Conservation (phyloP, 2,888 invertebrate genomes). For the Trachelus troglodyta region DNA sequence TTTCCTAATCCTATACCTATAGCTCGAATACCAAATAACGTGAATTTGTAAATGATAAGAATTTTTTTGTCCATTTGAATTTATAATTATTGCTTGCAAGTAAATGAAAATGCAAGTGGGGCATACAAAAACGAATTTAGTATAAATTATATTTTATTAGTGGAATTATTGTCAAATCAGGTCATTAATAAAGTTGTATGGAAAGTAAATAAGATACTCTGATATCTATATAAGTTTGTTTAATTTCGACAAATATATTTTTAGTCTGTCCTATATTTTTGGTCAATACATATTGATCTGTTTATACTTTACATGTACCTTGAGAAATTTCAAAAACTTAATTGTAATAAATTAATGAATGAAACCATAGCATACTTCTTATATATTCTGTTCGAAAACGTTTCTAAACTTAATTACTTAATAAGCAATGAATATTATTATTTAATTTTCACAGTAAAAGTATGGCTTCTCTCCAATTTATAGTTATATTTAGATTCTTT, state of each 20-base stretch:
- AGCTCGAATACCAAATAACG: no score
- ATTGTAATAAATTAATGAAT: conserved; percentile 8
- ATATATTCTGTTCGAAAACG: not conserved
- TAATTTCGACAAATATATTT: not conserved
- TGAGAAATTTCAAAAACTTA: conserved; percentile 6
- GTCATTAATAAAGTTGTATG: not conserved
- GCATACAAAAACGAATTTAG: not conserved
- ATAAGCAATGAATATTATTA: not conserved
- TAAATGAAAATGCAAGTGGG: not conserved
- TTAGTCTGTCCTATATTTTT: not conserved
- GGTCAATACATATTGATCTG: not conserved
- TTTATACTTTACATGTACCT: conserved; percentile 7
- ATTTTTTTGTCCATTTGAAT: not conserved
- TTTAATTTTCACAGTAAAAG: not conserved
- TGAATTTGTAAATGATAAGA: not conserved
- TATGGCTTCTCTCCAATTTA: not conserved
- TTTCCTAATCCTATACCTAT: conserved; percentile 22
- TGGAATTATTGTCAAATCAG: not conserved
- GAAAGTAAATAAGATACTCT: not conserved
- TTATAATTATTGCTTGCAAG: not conserved
- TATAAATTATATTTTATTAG: not conserved
- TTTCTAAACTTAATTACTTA: not conserved
- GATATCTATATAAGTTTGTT: not conserved
- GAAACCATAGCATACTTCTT: not conserved
- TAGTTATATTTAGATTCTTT: not conserved